Conservation (phyloP, 1,140 invertebrate genomes). For the Orchestia grillus region DNA sequence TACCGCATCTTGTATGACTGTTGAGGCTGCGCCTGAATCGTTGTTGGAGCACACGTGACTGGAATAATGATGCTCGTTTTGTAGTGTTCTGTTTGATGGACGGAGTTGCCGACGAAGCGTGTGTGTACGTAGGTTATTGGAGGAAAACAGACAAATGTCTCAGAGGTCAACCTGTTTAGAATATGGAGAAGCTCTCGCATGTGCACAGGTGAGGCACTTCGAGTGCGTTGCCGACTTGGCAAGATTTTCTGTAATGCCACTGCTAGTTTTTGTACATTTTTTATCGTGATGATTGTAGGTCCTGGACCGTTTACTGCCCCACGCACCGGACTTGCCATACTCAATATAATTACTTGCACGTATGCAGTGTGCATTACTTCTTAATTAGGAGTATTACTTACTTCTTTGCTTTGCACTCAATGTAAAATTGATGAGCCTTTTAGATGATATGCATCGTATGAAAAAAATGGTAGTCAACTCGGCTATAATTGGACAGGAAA, state of each 20-base stretch:
- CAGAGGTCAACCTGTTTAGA: too few relatives aligned
- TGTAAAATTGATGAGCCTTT: neutral
- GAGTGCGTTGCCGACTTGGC: neutral
- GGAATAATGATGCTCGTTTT: too few relatives aligned
- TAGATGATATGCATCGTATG: neutral
- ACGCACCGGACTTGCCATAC: neutral
- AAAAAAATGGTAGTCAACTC: too few relatives aligned
- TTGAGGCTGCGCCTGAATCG: too few relatives aligned
- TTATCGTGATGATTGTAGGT: neutral
- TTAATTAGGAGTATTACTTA: neutral
- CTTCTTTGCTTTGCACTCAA: neutral
- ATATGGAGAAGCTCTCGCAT: too few relatives aligned
- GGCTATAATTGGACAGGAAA: too few relatives aligned
- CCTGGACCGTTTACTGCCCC: neutral
- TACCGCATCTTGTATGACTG: too few relatives aligned
- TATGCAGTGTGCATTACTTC: neutral
- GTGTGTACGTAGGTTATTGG: neutral
- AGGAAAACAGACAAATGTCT: too few relatives aligned
- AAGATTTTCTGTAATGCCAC: neutral
- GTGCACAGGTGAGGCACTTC: neutral
- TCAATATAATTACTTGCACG: neutral
- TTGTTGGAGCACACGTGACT: too few relatives aligned
- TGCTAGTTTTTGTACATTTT: neutral
- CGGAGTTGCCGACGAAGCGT: neutral
- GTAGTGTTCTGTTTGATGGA: too few relatives aligned